Conservation (phyloP, 2,888 invertebrate species). For the Nebria salina region DNA sequence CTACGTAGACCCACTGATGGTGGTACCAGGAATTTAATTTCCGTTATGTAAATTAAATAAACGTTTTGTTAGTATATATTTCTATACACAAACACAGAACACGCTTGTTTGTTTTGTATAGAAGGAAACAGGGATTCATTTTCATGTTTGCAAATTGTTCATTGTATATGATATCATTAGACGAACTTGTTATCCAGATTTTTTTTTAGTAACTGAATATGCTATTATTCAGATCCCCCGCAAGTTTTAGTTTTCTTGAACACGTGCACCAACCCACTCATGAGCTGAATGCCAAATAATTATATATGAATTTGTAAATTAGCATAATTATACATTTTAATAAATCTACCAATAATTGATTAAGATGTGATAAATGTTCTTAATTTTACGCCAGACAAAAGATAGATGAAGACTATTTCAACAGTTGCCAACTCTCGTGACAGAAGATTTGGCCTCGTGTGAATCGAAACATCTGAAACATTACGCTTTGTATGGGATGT, state of each 20-base stretch:
- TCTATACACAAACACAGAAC: not conserved
- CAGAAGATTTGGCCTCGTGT: slow-evolving; percentile 37
- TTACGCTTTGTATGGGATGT: not conserved
- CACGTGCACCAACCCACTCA: no score
- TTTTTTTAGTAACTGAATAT: no score
- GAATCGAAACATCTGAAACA: slow-evolving; percentile 30
- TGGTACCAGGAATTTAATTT: slow-evolving; percentile 19
- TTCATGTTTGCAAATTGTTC: no score
- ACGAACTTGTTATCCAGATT: no score
- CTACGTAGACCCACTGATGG: not conserved
- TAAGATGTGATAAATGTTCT: not conserved
- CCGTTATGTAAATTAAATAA: slow-evolving; percentile 18
- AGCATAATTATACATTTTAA: no score
- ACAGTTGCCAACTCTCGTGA: not conserved
- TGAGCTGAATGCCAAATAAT: no score
- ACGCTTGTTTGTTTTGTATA: slow-evolving; percentile 7
- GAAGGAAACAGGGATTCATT: not conserved
- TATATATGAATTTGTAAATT: no score
- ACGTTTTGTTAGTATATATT: slow-evolving; percentile 8
- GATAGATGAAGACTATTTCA: not conserved
- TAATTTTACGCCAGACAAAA: not conserved
- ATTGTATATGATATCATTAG: no score
- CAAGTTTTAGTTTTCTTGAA: no score
- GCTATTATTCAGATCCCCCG: no score
- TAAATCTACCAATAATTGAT: not conserved